A percentile compares a stretch with the other conserved stretches of the same genome.
Evolutionary conservation across 2,888 invertebrate species (phyloP).

Genomic region (Agriotes lineatus): DNA sequence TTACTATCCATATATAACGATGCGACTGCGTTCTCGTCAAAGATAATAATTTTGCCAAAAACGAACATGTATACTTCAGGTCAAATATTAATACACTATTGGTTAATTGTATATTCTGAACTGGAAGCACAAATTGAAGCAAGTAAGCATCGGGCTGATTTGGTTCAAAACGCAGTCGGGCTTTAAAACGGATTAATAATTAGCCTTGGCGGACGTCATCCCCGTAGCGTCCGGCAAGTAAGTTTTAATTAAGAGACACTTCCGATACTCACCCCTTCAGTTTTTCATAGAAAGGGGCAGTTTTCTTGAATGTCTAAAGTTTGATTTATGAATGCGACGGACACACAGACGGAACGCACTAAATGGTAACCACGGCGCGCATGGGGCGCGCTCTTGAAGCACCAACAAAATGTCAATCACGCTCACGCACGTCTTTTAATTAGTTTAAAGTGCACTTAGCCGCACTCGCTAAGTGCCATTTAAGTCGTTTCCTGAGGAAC

Average conservation of each 20-base stretch:
- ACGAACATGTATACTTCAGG: conserved; percentile 26
- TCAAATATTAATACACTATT: conserved; percentile 13
- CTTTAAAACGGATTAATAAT: conserved; percentile 12
- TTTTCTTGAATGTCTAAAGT: neutral
- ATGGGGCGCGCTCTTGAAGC: conserved; percentile 20
- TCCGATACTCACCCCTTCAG: conserved; percentile 15
- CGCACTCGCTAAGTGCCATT: conserved; percentile 29
- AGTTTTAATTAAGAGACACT: conserved; percentile 1
- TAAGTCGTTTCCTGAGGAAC: conserved; percentile 30
- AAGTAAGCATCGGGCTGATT: neutral
- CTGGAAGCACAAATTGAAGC: neutral
- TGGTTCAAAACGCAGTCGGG: neutral
- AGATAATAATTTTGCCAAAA: conserved; percentile 18
- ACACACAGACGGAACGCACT: conserved; percentile 9
- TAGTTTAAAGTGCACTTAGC: conserved; percentile 34
- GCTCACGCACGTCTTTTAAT: conserved; percentile 31
- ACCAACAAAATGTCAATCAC: conserved; percentile 24
- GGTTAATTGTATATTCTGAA: conserved; percentile 1
- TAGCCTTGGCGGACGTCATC: neutral
- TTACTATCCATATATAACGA: conserved; percentile 28
- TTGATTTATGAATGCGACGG: conserved; percentile 7
- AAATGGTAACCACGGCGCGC: conserved; percentile 23
- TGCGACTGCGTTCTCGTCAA: conserved; percentile 24
- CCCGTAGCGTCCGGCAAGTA: neutral
- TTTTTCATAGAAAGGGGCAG: neutral